Conservation (phyloP, 1,140 invertebrate genomes). For the Harpegnathos saltator region DNA sequence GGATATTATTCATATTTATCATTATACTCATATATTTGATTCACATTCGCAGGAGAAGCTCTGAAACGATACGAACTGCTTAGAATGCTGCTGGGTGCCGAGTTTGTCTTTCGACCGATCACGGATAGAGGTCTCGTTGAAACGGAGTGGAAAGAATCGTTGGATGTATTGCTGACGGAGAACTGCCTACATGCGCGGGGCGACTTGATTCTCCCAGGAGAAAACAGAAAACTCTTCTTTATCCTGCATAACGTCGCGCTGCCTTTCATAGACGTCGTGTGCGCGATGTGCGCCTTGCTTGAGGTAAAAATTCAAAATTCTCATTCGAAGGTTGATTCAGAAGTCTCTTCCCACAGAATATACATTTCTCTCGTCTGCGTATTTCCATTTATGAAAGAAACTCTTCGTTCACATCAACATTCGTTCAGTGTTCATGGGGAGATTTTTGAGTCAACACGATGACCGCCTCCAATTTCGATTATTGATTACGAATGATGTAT, state of each 20-base stretch:
- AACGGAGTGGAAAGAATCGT: slow-evolving; percentile 85
- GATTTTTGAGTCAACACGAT: too few relatives aligned
- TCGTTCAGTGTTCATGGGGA: too few relatives aligned
- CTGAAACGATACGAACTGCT: slow-evolving; percentile 84
- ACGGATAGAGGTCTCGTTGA: slow-evolving; percentile 78
- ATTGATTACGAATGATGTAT: too few relatives aligned
- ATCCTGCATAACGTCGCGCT: slow-evolving; percentile 85
- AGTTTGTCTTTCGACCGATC: slow-evolving; percentile 86
- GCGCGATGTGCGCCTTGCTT: slow-evolving; percentile 79
- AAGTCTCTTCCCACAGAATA: background rate
- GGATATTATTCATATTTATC: too few relatives aligned
- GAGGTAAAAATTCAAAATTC: slow-evolving; percentile 78
- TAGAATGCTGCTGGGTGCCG: slow-evolving; percentile 86
- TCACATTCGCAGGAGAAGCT: slow-evolving; percentile 82
- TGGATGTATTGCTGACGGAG: slow-evolving; percentile 83
- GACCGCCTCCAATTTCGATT: too few relatives aligned
- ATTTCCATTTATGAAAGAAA: too few relatives aligned
- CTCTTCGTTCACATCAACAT: too few relatives aligned
- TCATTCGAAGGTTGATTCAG: too few relatives aligned
- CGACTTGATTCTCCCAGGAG: slow-evolving; percentile 76
- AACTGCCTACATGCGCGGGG: slow-evolving; percentile 79
- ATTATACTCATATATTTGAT: slow-evolving; percentile 57
- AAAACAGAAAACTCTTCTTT: slow-evolving; percentile 82
- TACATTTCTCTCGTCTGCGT: background rate
- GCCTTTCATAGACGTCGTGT: slow-evolving; percentile 85